These are phyloP conservation scores for Halocynthia roretzi DNA, from an alignment of 23 tunicate species.

Conservation along the genomic window DNA sequence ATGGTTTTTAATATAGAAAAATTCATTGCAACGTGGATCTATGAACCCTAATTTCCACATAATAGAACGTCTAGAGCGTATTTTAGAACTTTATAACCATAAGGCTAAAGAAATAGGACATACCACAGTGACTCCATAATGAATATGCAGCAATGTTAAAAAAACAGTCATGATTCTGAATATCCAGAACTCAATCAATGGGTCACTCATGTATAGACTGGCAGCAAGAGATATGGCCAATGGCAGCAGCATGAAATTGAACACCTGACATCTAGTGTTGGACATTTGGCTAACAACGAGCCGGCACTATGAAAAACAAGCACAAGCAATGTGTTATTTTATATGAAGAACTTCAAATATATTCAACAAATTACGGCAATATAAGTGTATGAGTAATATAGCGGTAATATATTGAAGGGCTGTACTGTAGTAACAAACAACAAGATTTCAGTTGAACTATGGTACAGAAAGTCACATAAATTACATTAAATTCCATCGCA, in stretches of 20 bases:
- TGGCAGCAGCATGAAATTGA: slow-evolving; percentile 63
- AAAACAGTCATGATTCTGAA: slow-evolving; percentile 24
- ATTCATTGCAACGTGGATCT: no score
- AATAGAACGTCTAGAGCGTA: slow-evolving; percentile 6
- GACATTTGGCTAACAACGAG: slow-evolving; percentile 97
- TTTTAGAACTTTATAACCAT: neutral
- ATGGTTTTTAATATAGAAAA: no score
- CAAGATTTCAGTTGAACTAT: neutral
- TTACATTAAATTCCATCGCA: neutral
- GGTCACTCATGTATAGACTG: slow-evolving; percentile 27
- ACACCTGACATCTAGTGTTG: slow-evolving; percentile 63
- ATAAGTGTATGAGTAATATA: neutral
- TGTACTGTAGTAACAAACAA: neutral
- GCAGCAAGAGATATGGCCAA: slow-evolving; percentile 13
- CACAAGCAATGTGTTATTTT: neutral
- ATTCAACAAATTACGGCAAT: no score
- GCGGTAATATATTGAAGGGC: neutral
- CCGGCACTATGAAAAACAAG: slow-evolving; percentile 55
- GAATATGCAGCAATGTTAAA: slow-evolving; percentile 61
- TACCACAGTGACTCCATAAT: slow-evolving; percentile 90
- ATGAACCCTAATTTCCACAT: no score
- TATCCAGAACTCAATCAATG: slow-evolving; percentile 37
- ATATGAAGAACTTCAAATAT: neutral
- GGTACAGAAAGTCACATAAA: neutral
- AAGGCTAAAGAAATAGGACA: slow-evolving; percentile 7